A percentile compares a stretch with the other conserved stretches of the same genome.
Conservation (phyloP, 1,140 invertebrate genomes). For the Lethocerus indicus region DNA sequence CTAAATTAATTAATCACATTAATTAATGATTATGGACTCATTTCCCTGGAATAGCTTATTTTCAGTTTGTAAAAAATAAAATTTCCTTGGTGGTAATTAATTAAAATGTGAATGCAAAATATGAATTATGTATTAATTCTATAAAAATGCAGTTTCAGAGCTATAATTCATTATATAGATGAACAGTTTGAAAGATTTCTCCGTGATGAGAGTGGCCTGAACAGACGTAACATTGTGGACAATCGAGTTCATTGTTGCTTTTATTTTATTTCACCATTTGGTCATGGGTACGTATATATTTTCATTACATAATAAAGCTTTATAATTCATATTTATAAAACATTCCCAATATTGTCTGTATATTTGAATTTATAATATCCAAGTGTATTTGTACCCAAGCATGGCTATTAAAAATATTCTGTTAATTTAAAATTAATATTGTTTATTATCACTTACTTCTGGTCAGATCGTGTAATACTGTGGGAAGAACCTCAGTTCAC, state of each 20-base stretch:
- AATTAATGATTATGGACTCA: too few species aligned
- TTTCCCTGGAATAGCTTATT: too few species aligned
- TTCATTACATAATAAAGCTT: too few species aligned
- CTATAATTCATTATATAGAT: conserved; percentile 85
- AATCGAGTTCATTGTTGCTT: conserved; percentile 94
- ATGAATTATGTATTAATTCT: conserved; percentile 20
- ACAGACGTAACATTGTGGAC: conserved; percentile 80
- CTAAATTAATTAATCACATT: too few species aligned
- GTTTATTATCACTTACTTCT: background rate
- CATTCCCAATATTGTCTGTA: background rate
- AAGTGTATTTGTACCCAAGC: background rate
- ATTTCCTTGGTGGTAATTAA: too few species aligned
- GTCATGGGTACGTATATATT: conserved; percentile 73
- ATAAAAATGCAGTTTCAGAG: conserved; percentile 65
- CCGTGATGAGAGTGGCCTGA: conserved; percentile 78
- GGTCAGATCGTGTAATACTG: too few species aligned
- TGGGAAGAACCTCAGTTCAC: too few species aligned
- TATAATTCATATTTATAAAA: too few species aligned
- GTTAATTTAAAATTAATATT: background rate
- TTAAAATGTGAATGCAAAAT: background rate
- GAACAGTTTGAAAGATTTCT: conserved; percentile 87
- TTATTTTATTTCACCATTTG: conserved; percentile 98
- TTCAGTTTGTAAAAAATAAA: too few species aligned
- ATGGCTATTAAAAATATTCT: background rate
- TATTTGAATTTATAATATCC: background rate